Percentiles rank a stretch among this genome's conserved stretches.
phyloP scores from a whole-genome alignment of 1,140 invertebrate species.

The Dolichoris vasculosae region DNA sequence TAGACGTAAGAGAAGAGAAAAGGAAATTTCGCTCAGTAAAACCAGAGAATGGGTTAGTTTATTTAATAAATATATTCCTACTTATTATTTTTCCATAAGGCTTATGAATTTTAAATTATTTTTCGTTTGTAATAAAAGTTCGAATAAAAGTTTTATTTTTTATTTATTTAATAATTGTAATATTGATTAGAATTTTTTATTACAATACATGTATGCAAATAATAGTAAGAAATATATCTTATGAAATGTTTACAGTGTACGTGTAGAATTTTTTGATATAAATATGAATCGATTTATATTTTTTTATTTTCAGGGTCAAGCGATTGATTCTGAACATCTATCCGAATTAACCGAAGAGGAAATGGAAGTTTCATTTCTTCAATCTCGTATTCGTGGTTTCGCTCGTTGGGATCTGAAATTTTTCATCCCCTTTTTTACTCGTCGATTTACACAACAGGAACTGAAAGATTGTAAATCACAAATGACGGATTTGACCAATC shows the following conservation, averaged over 20 bases:
- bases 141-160: too few species aligned
- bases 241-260: too few species aligned
- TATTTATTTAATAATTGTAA: too few species aligned
- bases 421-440: slow-evolving; percentile 95
- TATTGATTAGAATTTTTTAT: too few species aligned
- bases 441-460: slow-evolving; percentile 95
- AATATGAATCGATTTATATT: not conserved
- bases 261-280: too few species aligned
- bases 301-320: slow-evolving; percentile 82
- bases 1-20: slow-evolving; percentile 81
- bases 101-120: too few species aligned
- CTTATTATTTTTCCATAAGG: not conserved
- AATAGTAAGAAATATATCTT: too few species aligned
- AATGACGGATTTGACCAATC: slow-evolving; percentile 96
- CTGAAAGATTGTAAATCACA: slow-evolving; percentile 95
- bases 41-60: slow-evolving; percentile 91
- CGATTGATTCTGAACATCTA: slow-evolving; percentile 96
- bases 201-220: too few species aligned
- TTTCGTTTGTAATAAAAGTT: too few species aligned
- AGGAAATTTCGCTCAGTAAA: slow-evolving; percentile 94
- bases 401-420: slow-evolving; percentile 93
- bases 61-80: not conserved
- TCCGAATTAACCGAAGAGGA: slow-evolving; percentile 97
- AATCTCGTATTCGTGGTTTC: slow-evolving; percentile 86
- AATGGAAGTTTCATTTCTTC: slow-evolving; percentile 84